Evolutionary conservation across 30 jellyfish, hydroid and myxozoan species (phyloP).

Genomic region (Nemopilema nomurai): DNA sequence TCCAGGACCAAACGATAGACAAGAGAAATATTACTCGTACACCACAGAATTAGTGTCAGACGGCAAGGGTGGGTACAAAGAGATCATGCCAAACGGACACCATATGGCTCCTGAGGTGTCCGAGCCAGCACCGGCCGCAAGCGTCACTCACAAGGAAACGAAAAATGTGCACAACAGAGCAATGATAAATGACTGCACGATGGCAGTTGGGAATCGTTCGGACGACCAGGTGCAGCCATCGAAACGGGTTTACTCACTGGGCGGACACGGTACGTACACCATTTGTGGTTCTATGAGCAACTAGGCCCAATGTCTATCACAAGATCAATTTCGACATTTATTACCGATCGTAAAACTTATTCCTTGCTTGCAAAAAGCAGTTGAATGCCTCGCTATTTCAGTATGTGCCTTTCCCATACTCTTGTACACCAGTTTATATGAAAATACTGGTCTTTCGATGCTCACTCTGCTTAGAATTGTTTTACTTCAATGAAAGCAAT

Average conservation of each 20-base stretch:
- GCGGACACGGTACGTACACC: constrained; percentile 89
- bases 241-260: constrained; percentile 94
- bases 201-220: constrained; percentile 42
- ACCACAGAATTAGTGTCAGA: constrained; percentile 78
- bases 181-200: constrained; percentile 39
- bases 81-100: constrained; percentile 19
- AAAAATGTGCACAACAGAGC: constrained; percentile 63
- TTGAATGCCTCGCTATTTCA: too few relatives aligned
- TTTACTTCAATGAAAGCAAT: too few relatives aligned
- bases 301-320: neutral
- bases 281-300: too few relatives aligned
- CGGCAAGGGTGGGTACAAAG: constrained; percentile 73
- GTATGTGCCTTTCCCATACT: too few relatives aligned
- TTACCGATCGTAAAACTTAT: too few relatives aligned
- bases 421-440: too few relatives aligned
- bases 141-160: constrained; percentile 24
- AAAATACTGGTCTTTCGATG: too few relatives aligned
- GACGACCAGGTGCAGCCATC: constrained; percentile 67
- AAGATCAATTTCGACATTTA: too few relatives aligned
- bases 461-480: too few relatives aligned
- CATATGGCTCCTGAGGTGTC: constrained; percentile 49
- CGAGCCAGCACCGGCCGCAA: constrained; percentile 65
- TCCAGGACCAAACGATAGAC: constrained; percentile 73
- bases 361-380: too few relatives aligned
- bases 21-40: constrained; percentile 55